Evolutionary conservation across 1,140 invertebrate genomes (phyloP).

Genomic region (Leptinotarsa undecemlineata): DNA sequence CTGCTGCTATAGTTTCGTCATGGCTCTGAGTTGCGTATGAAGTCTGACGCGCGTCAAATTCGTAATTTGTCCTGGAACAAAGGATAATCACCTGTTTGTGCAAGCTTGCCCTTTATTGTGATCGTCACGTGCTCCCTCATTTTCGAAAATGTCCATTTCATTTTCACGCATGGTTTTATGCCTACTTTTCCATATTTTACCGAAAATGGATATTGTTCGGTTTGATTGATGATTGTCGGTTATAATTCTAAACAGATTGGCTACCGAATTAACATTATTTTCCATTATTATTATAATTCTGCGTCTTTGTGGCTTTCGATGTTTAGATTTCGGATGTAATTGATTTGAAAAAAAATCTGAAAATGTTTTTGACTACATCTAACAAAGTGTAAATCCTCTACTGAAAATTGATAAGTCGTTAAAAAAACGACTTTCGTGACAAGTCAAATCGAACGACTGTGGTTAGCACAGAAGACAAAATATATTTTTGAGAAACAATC

Average conservation of each 20-base stretch:
- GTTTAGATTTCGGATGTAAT: no score
- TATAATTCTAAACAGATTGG: neutral
- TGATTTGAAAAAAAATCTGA: no score
- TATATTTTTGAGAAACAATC: no score
- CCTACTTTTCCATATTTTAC: conserved; percentile 17
- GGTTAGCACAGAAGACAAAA: no score
- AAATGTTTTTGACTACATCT: no score
- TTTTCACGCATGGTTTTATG: conserved; percentile 38
- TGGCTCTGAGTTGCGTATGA: conserved; percentile 40
- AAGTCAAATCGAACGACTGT: no score
- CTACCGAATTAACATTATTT: neutral
- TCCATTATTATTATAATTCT: neutral
- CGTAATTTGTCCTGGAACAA: conserved; percentile 45
- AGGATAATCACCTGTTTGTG: conserved; percentile 46
- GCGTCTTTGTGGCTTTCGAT: no score
- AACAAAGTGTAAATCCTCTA: no score
- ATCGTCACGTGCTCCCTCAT: conserved; percentile 29
- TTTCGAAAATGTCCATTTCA: conserved; percentile 34
- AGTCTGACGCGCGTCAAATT: conserved; percentile 43
- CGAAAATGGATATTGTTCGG: conserved; percentile 11
- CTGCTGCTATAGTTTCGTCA: conserved; percentile 42
- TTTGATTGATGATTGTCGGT: neutral
- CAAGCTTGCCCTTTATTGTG: conserved; percentile 30
- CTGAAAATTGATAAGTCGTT: no score
- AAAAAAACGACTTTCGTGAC: no score